Conservation (phyloP, 2,888 invertebrate species). For the Frankliniella intonsa region DNA sequence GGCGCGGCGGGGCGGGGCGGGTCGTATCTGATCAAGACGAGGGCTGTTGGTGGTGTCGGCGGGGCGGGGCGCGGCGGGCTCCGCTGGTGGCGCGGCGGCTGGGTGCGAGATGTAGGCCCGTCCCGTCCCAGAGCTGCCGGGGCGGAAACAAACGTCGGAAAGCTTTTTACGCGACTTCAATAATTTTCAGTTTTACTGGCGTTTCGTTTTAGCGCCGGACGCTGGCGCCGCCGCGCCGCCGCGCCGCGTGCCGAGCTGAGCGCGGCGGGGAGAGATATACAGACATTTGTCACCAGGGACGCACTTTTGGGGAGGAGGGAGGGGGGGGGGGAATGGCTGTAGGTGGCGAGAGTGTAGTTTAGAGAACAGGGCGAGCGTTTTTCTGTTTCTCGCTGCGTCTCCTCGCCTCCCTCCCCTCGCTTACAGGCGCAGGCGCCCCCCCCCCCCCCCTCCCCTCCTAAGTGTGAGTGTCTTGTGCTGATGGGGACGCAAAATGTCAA, state of each 20-base stretch:
- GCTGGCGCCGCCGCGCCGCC: neutral
- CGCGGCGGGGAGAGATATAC: neutral
- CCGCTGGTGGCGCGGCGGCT: neutral
- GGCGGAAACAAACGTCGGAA: neutral
- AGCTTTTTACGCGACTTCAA: neutral
- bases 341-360: neutral
- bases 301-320: neutral
- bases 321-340: neutral
- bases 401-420: neutral
- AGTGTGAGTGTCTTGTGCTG: neutral
- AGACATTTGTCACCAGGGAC: conserved; percentile 13
- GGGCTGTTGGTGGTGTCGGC: neutral
- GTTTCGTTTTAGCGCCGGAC: neutral
- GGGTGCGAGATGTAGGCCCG: neutral
- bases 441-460: too few relatives aligned
- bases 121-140: neutral
- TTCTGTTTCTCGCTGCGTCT: neutral
- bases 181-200: neutral
- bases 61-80: neutral
- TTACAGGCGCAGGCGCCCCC: too few relatives aligned
- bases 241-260: neutral
- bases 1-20: neutral
- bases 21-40: neutral
- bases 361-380: neutral
- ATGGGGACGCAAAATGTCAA: conserved; percentile 22